Percentiles rank a stretch among this genome's conserved stretches.
These are phyloP conservation scores for Sceloporus undulatus DNA, from an alignment of 2,113 vertebrate genomes.

Conservation along the genomic window DNA sequence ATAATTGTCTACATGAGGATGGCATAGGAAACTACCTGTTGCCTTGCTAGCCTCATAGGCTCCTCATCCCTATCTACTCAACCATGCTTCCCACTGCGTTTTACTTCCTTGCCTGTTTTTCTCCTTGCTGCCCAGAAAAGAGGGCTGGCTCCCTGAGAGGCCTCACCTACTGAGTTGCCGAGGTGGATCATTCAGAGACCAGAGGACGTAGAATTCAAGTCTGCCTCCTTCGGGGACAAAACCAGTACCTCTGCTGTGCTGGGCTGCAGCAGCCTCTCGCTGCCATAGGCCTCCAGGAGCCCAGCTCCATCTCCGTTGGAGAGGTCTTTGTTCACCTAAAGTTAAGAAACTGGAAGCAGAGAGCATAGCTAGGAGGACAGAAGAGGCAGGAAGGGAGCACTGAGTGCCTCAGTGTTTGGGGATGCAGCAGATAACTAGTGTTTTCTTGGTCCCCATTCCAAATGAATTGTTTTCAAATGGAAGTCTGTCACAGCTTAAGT, in stretches of 20 bases:
- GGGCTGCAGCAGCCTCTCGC: accelerated
- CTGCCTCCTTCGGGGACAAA: not conserved
- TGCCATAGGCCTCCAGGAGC: constrained; percentile 2
- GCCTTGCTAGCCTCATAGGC: not conserved
- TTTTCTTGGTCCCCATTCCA: not conserved
- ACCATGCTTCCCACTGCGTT: too few species aligned
- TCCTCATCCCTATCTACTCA: too few species aligned
- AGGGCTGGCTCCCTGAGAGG: not conserved
- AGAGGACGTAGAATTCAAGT: constrained; percentile 81
- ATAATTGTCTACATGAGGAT: not conserved
- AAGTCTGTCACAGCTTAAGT: not conserved
- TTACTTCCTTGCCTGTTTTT: not conserved
- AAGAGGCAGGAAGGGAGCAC: too few species aligned
- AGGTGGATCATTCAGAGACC: constrained; percentile 82
- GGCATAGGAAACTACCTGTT: too few species aligned
- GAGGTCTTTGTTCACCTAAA: too few species aligned
- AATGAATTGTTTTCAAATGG: not conserved
- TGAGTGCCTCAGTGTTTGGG: not conserved
- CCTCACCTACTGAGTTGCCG: constrained; percentile 81
- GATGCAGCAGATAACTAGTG: too few species aligned
- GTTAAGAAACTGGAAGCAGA: not conserved
- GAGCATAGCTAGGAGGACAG: not conserved
- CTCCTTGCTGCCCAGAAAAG: not conserved
- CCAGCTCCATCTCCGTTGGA: constrained; percentile 17
- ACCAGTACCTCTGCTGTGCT: not conserved